Base-by-base conservation (phyloP, 2,888 invertebrate species). In the Napeogenes sylphis region DNA sequence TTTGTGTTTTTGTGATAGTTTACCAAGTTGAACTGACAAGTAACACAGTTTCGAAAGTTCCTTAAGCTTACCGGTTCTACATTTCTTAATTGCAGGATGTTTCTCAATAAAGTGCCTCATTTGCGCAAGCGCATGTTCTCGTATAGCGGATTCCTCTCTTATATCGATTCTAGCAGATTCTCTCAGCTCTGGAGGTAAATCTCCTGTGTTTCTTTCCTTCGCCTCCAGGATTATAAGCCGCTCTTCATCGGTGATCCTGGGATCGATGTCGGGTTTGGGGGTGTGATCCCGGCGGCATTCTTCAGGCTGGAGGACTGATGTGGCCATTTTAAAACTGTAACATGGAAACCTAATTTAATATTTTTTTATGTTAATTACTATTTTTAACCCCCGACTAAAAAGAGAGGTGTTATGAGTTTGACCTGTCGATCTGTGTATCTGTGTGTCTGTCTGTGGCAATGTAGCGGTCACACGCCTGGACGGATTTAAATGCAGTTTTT, bases 41-140 rank as follows among this genome's bases (percentile, higher is more conserved):
- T 38, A 42, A 55, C 55, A 32, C 35, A 33, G 13, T 14, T n/a
- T 45, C 14, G 38, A 10, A 42, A 42, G 42, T 56, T 56, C 14
- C n/a, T 38, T 55, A 12, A 10, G 55, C n/a, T 81, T 75, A 94
- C 94, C 94, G 68, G 95, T 95, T 67, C 97, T 92, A 81, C 97
- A 97, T 74, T 92, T 93, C 74, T 93, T 95, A 70, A 97, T 97
- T 62, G 93, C 92, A 0, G 95, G 95, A 85, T 97, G 96, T 81
- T 96, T 96, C 57, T 91, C 88, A 68, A 97, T 95, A 93, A 96
- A 97, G 71, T 96, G 94, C 59, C 95, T 92, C 89, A 97, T 93
- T 78, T 96, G 96, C 12, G 92, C 87, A 73, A 97, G 76, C 0
- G 95, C 94, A 71, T 96, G 95, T 4, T 94, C 93, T 55, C 96